Percentiles rank a stretch among this genome's conserved stretches.
Conservation (phyloP, 2,113 vertebrate species). For the Neopipo cinnamomea region DNA sequence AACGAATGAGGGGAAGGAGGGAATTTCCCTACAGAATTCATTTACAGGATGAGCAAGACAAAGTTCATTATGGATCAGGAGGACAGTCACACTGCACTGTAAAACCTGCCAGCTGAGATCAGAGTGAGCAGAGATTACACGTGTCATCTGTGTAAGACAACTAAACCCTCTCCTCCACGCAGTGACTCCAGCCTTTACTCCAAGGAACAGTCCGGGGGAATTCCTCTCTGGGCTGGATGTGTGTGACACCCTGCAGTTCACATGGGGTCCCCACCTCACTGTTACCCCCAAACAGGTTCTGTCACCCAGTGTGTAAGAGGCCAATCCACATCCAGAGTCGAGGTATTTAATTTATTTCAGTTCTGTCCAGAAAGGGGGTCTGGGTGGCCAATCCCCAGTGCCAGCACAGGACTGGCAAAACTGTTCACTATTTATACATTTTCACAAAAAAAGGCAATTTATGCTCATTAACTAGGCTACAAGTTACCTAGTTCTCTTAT, state of each 20-base stretch:
- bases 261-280: background rate
- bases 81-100: background rate
- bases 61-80: background rate
- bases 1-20: background rate
- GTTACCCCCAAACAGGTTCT: background rate
- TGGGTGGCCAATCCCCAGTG: background rate
- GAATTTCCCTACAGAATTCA: background rate
- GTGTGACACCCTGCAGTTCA: fast-evolving
- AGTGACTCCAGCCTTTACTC: background rate
- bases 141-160: background rate
- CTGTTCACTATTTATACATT: background rate
- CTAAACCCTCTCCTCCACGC: background rate
- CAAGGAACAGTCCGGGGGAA: background rate
- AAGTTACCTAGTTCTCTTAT: background rate
- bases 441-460: background rate
- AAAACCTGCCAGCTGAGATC: background rate
- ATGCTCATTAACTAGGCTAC: background rate
- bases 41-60: background rate
- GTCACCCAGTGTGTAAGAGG: background rate
- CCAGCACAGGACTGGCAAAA: background rate
- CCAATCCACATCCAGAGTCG: background rate
- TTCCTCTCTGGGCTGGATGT: background rate
- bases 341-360: background rate
- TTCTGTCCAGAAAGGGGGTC: background rate
- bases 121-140: background rate